Conservation (phyloP, 2,797 vertebrate species). For the Malacoraja senta region DNA sequence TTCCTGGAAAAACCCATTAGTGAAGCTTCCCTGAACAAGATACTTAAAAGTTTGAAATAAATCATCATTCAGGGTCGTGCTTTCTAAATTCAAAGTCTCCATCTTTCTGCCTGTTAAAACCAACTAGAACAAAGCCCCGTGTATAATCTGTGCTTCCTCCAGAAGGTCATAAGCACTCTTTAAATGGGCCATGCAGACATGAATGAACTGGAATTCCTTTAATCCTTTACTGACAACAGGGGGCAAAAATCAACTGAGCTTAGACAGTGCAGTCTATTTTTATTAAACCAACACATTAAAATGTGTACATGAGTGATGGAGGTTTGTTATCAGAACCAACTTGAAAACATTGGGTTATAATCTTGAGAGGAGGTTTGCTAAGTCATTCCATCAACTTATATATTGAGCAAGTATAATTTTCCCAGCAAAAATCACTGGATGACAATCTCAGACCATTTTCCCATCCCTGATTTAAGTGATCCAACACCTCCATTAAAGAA, state of each 20-base stretch:
- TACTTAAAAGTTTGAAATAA: constrained; percentile 36
- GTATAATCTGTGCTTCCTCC: not conserved
- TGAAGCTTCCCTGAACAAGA: constrained; percentile 32
- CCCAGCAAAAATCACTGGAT: not conserved
- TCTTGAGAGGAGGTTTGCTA: not conserved
- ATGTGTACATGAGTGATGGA: not conserved
- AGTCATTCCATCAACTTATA: no score
- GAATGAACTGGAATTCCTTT: not conserved
- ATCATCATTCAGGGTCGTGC: constrained; percentile 16
- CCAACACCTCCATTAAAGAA: not conserved
- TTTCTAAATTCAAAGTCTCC: constrained; percentile 10
- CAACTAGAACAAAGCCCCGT: not conserved
- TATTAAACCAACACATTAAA: not conserved
- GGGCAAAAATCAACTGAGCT: not conserved
- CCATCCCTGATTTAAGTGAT: not conserved
- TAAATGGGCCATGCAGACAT: not conserved
- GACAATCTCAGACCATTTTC: not conserved
- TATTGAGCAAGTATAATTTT: not conserved
- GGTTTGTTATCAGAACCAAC: not conserved
- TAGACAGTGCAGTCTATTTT: no score
- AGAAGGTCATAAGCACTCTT: not conserved
- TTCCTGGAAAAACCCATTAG: constrained; percentile 66
- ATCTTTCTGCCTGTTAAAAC: constrained; percentile 11
- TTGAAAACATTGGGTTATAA: not conserved
- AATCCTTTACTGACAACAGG: not conserved